Percentiles rank a stretch among this genome's conserved stretches.
Conservation (phyloP, 2,113 vertebrate species). For the Puntigrus tetrazona region DNA sequence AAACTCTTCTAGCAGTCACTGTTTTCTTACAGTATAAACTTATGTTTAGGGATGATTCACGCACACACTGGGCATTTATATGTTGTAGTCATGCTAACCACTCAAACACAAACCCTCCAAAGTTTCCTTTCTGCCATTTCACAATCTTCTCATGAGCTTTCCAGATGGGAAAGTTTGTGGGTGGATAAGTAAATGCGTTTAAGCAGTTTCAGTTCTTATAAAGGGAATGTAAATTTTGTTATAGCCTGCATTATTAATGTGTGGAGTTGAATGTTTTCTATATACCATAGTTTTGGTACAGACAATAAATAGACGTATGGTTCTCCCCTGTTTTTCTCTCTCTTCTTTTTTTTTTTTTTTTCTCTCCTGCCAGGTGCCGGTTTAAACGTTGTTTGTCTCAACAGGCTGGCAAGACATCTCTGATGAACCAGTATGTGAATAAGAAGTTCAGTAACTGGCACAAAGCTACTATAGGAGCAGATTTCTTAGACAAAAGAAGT, state of each 20-base stretch:
- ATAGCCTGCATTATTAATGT: not conserved
- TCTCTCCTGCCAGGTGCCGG: not conserved
- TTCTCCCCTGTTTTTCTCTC: not conserved
- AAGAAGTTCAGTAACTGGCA: constrained; percentile 99
- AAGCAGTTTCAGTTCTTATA: not conserved
- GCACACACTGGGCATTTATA: not conserved
- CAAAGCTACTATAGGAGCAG: constrained; percentile 98
- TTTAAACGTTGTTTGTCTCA: constrained; percentile 29
- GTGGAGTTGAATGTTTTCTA: not conserved
- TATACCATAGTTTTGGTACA: not conserved
- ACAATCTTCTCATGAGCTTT: not conserved
- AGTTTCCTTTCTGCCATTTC: not conserved
- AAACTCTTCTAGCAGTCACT: not conserved
- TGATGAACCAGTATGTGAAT: constrained; percentile 99
- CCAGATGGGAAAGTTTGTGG: not conserved
- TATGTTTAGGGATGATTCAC: not conserved
- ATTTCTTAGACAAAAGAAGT: constrained; percentile 99
- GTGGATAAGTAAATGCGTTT: not conserved
- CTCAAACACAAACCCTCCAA: not conserved
- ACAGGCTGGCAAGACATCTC: constrained; percentile 97
- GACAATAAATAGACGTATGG: not conserved
- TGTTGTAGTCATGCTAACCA: not conserved
- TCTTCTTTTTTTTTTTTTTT: too few species aligned
- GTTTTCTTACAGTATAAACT: not conserved
- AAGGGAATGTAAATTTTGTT: not conserved